Base-by-base conservation (phyloP, 2,797 vertebrate species). In the Alosa sapidissima region DNA sequence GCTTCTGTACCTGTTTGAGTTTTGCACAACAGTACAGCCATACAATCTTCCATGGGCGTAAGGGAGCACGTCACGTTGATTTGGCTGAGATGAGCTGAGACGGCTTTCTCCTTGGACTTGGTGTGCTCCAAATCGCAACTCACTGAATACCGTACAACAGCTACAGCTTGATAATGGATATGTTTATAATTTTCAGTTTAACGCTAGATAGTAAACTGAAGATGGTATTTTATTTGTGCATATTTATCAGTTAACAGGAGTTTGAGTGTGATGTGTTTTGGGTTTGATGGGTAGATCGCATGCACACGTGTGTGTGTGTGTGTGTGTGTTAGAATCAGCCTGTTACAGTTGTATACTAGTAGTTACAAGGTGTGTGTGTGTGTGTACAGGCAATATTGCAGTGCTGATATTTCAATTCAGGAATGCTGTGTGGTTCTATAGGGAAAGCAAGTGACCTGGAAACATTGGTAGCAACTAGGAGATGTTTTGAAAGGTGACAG, bases 321-420 rank as follows among this genome's bases (percentile, higher is more conserved):
- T 10, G 13, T 0, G 7, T 36, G 41, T 3, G 28, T 9, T 28
- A 28, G 28, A 28, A 28, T 28, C 1, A 28, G 28, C 28, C 28
- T 68, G 28, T 68, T 36, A 36, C 3, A 33, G 28, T 28, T 68
- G 24, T 33, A 36, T 2, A 72, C 2, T 7, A 2, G 65, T 16
- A 33, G 28, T 33, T 36, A 33, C 28, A 72, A 33, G 8, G 62
- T 90, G 84, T 52, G 86, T 62, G 10, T 10, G 60, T 28, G 10
- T 65, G 60, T 28, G 28, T 28, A 28, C 28, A 28, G 28, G 28
- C 8, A 55, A 19, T 19, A 55, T 19, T 2, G 14, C 16, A 19
- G 52, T 16, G 16, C 16, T 55, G 14, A 55, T 55, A 55, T 55
- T 55, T 55, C 52, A 55, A 19, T 16, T 58, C 19, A 58, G 19